Conservation (phyloP, 2,797 vertebrate species). For the Potorous gilbertii region DNA sequence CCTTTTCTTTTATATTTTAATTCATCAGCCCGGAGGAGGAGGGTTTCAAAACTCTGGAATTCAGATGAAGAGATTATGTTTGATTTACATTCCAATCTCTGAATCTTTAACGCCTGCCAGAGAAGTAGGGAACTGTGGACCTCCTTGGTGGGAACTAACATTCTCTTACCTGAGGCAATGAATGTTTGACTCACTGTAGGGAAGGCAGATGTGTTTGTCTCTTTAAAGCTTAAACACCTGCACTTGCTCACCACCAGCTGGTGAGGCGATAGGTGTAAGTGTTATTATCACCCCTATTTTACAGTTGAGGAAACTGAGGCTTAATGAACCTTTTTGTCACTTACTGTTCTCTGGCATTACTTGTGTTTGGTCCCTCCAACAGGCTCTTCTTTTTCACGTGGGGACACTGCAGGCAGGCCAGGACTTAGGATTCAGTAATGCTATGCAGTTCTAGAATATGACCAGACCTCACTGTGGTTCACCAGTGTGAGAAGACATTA, state of each 20-base stretch:
- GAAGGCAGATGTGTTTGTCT: not conserved
- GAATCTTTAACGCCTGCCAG: not conserved
- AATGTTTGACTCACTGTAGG: not conserved
- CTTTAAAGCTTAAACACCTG: not conserved
- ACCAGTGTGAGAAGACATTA: not conserved
- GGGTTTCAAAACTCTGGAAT: conserved; percentile 37
- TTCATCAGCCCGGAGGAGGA: conserved; percentile 41
- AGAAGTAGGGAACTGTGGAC: not conserved
- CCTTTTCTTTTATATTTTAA: conserved; percentile 41
- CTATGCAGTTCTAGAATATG: not conserved
- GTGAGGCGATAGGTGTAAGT: not conserved
- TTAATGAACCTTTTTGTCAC: not conserved
- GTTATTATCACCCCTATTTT: not conserved
- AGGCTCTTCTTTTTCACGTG: not conserved
- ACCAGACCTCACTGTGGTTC: not conserved
- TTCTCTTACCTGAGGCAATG: not conserved
- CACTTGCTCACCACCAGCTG: not conserved
- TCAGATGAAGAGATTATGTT: conserved; percentile 39
- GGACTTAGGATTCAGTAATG: not conserved
- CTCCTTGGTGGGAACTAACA: not conserved
- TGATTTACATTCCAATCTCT: conserved; percentile 11
- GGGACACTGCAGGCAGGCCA: not conserved
- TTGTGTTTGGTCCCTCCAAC: not conserved
- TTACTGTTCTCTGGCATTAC: not conserved
- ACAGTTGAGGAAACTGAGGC: not conserved